Conservation (phyloP, 2,113 vertebrate genomes). For the Nanger granti region DNA sequence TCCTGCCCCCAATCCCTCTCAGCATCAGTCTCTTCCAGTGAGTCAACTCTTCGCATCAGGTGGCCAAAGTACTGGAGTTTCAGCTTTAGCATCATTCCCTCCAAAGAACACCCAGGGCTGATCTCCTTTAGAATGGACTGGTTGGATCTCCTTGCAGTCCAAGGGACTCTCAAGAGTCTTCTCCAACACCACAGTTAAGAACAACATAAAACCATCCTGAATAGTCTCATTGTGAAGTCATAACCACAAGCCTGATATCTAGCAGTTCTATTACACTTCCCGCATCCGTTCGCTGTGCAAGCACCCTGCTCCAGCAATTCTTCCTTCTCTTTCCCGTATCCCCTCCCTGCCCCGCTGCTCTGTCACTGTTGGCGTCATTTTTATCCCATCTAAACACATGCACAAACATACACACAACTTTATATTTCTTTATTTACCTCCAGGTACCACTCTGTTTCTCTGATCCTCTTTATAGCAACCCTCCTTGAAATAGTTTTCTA, state of each 20-base stretch:
- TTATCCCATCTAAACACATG: neutral
- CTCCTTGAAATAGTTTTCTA: neutral
- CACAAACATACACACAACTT: neutral
- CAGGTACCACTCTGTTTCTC: neutral
- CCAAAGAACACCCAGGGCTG: too few relatives aligned
- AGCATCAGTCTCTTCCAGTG: too few relatives aligned
- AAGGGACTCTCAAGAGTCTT: too few relatives aligned
- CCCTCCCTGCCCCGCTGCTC: fast-evolving
- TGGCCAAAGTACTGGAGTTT: too few relatives aligned
- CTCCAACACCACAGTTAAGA: neutral
- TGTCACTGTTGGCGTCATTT: neutral
- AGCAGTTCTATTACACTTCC: neutral
- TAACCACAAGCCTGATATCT: neutral
- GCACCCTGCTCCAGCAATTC: neutral
- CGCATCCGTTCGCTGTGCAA: neutral
- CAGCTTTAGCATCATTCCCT: too few relatives aligned
- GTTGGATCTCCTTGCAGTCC: too few relatives aligned
- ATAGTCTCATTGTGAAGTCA: neutral
- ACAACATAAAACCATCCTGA: neutral
- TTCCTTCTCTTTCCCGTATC: neutral
- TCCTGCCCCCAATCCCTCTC: too few relatives aligned
- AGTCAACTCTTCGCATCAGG: too few relatives aligned
- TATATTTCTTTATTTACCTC: neutral
- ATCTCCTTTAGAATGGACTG: too few relatives aligned
- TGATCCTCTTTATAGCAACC: neutral